Evolutionary conservation across 2,797 vertebrate genomes (phyloP).

Genomic region (Vireo griseus): DNA sequence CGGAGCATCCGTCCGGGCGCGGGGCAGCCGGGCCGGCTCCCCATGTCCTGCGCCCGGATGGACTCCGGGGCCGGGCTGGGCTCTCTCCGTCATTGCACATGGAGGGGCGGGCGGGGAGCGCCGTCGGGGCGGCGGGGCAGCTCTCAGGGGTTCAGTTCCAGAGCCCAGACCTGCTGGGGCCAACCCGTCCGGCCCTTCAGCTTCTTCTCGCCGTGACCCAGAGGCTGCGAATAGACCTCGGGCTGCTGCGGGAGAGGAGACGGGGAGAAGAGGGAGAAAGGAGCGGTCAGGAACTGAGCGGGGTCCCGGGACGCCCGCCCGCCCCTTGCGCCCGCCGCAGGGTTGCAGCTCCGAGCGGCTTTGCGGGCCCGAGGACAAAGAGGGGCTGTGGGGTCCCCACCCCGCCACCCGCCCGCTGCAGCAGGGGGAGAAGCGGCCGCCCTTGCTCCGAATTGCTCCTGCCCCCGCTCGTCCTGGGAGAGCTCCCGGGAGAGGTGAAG

Average conservation of each 20-base stretch:
- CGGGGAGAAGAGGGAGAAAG: not conserved
- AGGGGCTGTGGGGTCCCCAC: not conserved
- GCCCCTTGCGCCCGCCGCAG: not conserved
- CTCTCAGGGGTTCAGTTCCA: conserved; percentile 91
- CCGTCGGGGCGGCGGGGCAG: not conserved
- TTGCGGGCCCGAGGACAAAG: not conserved
- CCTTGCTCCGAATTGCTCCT: not conserved
- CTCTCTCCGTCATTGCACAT: conserved; percentile 50
- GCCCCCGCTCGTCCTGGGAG: not conserved
- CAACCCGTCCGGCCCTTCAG: conserved; percentile 92
- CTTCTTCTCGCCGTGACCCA: conserved; percentile 85
- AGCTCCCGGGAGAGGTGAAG: not conserved
- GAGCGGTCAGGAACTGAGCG: not conserved
- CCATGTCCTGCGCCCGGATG: not conserved
- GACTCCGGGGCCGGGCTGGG: not conserved
- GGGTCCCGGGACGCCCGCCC: not conserved
- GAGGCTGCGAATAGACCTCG: conserved; percentile 80
- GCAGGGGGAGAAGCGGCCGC: not conserved
- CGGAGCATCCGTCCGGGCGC: not conserved
- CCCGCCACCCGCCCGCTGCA: not conserved
- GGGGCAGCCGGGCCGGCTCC: not conserved
- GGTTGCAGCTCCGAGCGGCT: not conserved
- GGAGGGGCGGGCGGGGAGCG: conserved; percentile 5
- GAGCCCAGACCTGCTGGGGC: conserved; percentile 96
- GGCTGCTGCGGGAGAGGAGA: conserved; percentile 70